Evolutionary conservation across 2,797 vertebrate genomes (phyloP).

Genomic region (Aeoliscus strigatus): DNA sequence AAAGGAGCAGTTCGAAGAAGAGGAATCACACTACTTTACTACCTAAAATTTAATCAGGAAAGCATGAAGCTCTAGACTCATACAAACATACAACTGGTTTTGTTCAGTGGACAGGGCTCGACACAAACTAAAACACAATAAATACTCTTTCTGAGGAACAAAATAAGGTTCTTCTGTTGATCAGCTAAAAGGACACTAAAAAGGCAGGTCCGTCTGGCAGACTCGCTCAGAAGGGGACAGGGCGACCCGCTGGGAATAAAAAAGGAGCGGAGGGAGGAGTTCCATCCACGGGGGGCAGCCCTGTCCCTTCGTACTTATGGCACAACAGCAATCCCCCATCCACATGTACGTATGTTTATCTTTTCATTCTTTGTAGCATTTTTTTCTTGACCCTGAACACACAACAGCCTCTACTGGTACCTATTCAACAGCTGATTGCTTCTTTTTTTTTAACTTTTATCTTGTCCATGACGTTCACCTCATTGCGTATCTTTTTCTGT

Average conservation of each 20-base stretch:
- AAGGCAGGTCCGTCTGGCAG: conserved; percentile 68
- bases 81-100: conserved; percentile 61
- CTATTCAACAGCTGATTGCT: conserved; percentile 69
- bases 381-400: conserved; percentile 80
- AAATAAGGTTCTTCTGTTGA: conserved; percentile 64
- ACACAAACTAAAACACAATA: conserved; percentile 75
- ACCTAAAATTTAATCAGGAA: conserved; percentile 66
- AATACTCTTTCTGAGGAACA: conserved; percentile 71
- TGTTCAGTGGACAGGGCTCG: conserved; percentile 69
- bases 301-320: conserved; percentile 77
- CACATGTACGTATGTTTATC: conserved; percentile 51
- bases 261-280: conserved; percentile 10
- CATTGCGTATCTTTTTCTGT: conserved; percentile 47
- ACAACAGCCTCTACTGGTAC: conserved; percentile 71
- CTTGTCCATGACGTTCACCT: conserved; percentile 52
- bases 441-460: conserved; percentile 27
- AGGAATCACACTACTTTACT: conserved; percentile 63
- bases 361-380: conserved; percentile 37
- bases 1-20: conserved; percentile 51
- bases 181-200: conserved; percentile 66
- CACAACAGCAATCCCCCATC: conserved; percentile 81
- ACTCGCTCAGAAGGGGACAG: conserved; percentile 50
- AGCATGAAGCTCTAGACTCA: conserved; percentile 64
- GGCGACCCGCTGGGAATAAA: conserved; percentile 28
- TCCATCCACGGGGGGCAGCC: conserved; percentile 49